Conservation (phyloP, 2,888 invertebrate species). For the Agonopterix subpropinquella region DNA sequence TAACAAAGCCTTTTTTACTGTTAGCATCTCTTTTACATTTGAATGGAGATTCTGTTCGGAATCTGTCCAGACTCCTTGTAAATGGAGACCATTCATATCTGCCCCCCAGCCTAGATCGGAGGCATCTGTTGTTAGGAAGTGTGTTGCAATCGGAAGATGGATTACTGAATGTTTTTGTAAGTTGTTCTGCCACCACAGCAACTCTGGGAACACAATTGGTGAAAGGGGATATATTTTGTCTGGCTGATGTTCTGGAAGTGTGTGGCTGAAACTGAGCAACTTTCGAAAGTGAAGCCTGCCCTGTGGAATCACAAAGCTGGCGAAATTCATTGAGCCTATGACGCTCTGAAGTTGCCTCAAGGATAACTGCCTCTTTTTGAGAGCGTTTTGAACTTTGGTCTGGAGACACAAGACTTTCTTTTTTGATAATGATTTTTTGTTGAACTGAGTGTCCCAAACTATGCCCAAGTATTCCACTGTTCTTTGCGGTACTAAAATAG, state of each 20-base stretch:
- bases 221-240: neutral
- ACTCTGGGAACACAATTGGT: neutral
- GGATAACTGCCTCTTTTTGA: neutral
- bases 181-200: neutral
- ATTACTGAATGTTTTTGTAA: neutral
- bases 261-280: neutral
- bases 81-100: neutral
- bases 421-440: constrained; percentile 5
- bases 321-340: constrained; percentile 10
- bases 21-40: neutral
- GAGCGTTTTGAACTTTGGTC: neutral
- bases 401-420: neutral
- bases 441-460: neutral
- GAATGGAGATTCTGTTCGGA: neutral
- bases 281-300: constrained; percentile 6
- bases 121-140: neutral
- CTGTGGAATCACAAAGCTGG: neutral
- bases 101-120: neutral
- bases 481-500: constrained; percentile 6
- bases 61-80: neutral
- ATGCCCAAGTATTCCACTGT: constrained; percentile 5
- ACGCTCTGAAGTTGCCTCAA: constrained; percentile 5
- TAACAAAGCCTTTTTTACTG: neutral
- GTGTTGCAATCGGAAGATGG: neutral
- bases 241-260: neutral